Evolutionary conservation across 30 jellyfish, hydroid and myxozoan species (phyloP).

Genomic region (Aurelia coerulea): DNA sequence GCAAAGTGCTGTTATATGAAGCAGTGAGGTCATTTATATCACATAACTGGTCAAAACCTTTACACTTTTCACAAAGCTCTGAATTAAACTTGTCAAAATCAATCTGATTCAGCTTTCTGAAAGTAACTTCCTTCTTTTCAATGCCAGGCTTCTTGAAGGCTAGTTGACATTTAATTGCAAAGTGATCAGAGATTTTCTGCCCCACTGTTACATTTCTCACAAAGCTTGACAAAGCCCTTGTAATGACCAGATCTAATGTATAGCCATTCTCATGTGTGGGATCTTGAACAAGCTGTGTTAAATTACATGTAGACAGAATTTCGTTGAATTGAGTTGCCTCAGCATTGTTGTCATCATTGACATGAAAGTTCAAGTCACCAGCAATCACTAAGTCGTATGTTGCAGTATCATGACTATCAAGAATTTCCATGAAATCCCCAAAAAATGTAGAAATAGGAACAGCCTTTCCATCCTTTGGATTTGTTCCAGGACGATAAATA

Average conservation of each 20-base stretch:
- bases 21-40: slow-evolving; percentile 28
- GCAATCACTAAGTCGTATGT: slow-evolving; percentile 17
- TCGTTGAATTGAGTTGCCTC: slow-evolving; percentile 34
- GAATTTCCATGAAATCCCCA: slow-evolving; percentile 40
- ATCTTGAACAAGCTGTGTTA: slow-evolving; percentile 38
- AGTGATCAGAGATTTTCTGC: slow-evolving; percentile 22
- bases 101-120: slow-evolving; percentile 30
- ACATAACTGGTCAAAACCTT: slow-evolving; percentile 5
- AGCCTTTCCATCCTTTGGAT: slow-evolving; percentile 43
- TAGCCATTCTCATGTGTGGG: slow-evolving; percentile 48
- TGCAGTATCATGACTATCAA: slow-evolving; percentile 53
- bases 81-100: slow-evolving; percentile 26
- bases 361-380: slow-evolving; percentile 57
- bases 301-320: slow-evolving; percentile 16
- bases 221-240: neutral
- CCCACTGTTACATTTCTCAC: slow-evolving; percentile 35
- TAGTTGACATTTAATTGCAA: slow-evolving; percentile 37
- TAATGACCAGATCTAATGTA: slow-evolving; percentile 28
- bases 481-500: slow-evolving; percentile 54
- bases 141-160: slow-evolving; percentile 54
- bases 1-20: slow-evolving; percentile 22
- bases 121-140: slow-evolving; percentile 22
- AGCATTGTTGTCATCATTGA: slow-evolving; percentile 48
- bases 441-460: slow-evolving; percentile 30
- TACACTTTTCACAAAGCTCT: slow-evolving; percentile 22